Conservation (phyloP, 1,140 invertebrate species). For the Daktulosphaira vitifoliae region DNA sequence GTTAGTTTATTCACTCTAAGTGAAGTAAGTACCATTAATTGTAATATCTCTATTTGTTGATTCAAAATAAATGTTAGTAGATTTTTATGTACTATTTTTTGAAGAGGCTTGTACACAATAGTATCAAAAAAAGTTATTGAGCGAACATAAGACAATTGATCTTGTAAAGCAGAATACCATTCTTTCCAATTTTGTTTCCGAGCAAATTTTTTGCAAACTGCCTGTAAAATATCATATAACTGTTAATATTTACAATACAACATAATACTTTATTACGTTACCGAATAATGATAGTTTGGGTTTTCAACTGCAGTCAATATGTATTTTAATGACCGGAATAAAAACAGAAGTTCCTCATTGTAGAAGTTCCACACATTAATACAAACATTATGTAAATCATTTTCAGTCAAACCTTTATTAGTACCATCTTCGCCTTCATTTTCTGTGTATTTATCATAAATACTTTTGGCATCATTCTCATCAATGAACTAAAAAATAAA, state of each 20-base stretch:
- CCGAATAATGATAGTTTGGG: constrained; percentile 13
- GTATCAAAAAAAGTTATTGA: constrained; percentile 30
- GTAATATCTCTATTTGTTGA: constrained; percentile 26
- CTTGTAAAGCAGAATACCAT: constrained; percentile 7
- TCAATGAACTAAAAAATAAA: constrained; percentile 16
- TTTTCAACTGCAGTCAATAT: constrained; percentile 26
- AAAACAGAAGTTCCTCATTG: constrained; percentile 27
- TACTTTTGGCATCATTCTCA: neutral
- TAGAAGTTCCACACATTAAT: constrained; percentile 23
- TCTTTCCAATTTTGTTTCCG: constrained; percentile 28
- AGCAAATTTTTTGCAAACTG: constrained; percentile 12
- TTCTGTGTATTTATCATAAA: constrained; percentile 9
- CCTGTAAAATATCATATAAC: neutral
- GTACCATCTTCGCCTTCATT: neutral
- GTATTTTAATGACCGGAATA: constrained; percentile 22
- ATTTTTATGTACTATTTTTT: constrained; percentile 9
- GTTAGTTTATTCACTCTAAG: neutral
- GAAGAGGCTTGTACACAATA: constrained; percentile 22
- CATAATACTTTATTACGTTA: neutral
- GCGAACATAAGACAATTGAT: constrained; percentile 17
- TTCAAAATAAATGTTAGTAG: constrained; percentile 19
- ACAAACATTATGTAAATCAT: constrained; percentile 21
- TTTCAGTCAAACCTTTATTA: constrained; percentile 6
- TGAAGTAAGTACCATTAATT: constrained; percentile 23
- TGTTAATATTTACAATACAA: no score